phyloP scores from a whole-genome alignment of 2,113 vertebrate genomes.

The Tamias sibiricus region DNA sequence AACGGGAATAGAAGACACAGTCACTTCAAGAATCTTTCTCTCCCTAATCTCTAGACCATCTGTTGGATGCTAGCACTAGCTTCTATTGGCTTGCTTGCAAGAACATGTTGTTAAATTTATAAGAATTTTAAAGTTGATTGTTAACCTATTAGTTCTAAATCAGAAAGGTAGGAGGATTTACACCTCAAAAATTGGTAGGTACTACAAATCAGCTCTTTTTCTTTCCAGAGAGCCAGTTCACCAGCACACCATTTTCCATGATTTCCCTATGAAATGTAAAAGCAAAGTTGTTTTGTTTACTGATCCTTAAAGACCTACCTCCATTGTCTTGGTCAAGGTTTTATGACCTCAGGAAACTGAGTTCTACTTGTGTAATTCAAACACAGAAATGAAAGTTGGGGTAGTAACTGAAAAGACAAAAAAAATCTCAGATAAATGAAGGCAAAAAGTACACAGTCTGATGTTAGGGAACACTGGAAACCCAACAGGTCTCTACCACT shows the following conservation, averaged over 20 bases:
- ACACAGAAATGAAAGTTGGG: not conserved
- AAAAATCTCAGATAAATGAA: not conserved
- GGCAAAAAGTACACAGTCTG: not conserved
- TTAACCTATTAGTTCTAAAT: not conserved
- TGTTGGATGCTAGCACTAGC: not conserved
- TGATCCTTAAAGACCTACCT: not conserved
- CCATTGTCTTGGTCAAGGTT: not conserved
- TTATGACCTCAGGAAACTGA: constrained; percentile 31
- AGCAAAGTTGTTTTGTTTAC: not conserved
- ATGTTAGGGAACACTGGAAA: not conserved
- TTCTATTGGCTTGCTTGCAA: not conserved
- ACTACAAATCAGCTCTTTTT: not conserved
- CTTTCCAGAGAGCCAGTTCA: not conserved
- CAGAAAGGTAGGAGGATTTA: not conserved
- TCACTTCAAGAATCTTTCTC: not conserved
- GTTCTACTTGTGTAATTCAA: not conserved
- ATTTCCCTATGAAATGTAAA: not conserved
- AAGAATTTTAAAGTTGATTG: not conserved
- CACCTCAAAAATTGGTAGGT: not conserved
- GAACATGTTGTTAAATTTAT: not conserved
- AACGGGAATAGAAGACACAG: not conserved
- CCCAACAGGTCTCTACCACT: not conserved
- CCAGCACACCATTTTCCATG: not conserved
- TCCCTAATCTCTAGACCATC: not conserved
- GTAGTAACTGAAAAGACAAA: not conserved